Percentiles rank a stretch among this genome's conserved stretches.
Evolutionary conservation across 2,113 vertebrate genomes (phyloP).

Genomic region (Tretioscincus oriximinensis): DNA sequence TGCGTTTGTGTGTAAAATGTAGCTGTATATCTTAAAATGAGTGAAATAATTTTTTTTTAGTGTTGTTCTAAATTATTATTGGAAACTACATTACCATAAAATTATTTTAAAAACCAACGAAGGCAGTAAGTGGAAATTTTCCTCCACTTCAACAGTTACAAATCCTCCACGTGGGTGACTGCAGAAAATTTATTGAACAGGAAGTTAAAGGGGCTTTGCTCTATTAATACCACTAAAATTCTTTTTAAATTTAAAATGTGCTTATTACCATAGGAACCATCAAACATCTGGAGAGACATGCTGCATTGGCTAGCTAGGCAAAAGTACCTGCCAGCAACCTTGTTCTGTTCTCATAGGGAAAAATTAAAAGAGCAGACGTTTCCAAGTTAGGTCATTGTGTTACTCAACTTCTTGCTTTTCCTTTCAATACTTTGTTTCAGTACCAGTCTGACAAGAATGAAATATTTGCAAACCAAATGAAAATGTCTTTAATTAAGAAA

Average conservation of each 20-base stretch:
- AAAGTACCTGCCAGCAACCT: slow-evolving; percentile 20
- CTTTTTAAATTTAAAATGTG: slow-evolving; percentile 30
- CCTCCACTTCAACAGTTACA: slow-evolving; percentile 13
- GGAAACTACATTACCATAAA: slow-evolving; percentile 1
- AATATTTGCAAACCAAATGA: slow-evolving; percentile 21
- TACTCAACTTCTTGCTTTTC: slow-evolving; percentile 22
- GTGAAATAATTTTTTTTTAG: background rate
- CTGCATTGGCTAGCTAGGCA: slow-evolving; percentile 11
- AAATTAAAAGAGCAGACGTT: background rate
- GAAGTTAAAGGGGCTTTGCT: slow-evolving; percentile 28
- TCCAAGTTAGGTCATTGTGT: slow-evolving; percentile 32
- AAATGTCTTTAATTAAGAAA: slow-evolving; percentile 18
- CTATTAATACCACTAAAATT: slow-evolving; percentile 28
- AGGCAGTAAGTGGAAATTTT: slow-evolving; percentile 16
- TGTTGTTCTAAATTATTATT: background rate
- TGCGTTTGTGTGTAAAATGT: background rate
- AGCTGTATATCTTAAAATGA: slow-evolving; percentile 5
- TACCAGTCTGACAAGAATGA: slow-evolving; percentile 28
- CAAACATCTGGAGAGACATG: slow-evolving; percentile 9
- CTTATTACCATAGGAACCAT: background rate
- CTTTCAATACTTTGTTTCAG: slow-evolving; percentile 2
- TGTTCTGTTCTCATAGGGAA: slow-evolving; percentile 22
- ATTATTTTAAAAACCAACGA: slow-evolving; percentile 29
- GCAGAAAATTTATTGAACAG: slow-evolving; percentile 35
- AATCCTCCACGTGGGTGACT: slow-evolving; percentile 4